A percentile compares a stretch with the other conserved stretches of the same genome.
These are phyloP conservation scores for Cryptus viduatorius DNA, from an alignment of 2,888 invertebrate species.

Conservation along the genomic window DNA sequence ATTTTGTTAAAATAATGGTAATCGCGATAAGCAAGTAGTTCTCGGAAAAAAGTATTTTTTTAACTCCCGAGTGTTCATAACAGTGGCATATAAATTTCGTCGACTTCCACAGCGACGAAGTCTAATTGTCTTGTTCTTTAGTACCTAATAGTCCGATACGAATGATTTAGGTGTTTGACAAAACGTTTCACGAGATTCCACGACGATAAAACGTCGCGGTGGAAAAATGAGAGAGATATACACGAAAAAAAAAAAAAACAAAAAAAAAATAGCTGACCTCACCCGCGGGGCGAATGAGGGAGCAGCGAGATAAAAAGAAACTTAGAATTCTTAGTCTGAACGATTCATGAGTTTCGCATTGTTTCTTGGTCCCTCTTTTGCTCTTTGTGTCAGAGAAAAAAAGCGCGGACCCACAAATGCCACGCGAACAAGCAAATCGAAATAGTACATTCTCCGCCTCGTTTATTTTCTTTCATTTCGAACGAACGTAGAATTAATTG, in stretches of 20 bases:
- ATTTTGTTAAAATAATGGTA: too few relatives aligned
- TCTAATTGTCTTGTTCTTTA: slow-evolving; percentile 52
- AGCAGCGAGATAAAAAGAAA: neutral
- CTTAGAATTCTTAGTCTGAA: neutral
- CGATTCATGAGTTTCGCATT: neutral
- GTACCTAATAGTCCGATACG: slow-evolving; percentile 51
- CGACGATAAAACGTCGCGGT: slow-evolving; percentile 8
- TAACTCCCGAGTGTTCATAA: too few relatives aligned
- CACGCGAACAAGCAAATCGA: neutral
- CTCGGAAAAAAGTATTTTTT: too few relatives aligned
- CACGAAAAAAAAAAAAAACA: slow-evolving; percentile 17
- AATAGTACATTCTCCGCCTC: neutral
- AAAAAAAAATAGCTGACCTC: slow-evolving; percentile 17
- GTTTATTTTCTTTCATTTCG: too few relatives aligned
- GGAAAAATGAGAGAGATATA: neutral
- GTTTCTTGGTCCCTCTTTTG: neutral
- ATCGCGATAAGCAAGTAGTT: too few relatives aligned
- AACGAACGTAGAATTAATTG: neutral
- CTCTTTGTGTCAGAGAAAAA: neutral
- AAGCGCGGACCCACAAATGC: neutral
- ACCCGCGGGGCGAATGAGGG: neutral
- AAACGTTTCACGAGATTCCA: slow-evolving; percentile 32
- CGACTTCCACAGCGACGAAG: slow-evolving; percentile 7
- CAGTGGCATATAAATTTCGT: neutral
- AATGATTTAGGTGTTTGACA: slow-evolving; percentile 46